Evolutionary conservation across 2,888 invertebrate species (phyloP), one percentile per base, ranked within the genome.

Genomic region (Phlogophora meticulosa): DNA sequence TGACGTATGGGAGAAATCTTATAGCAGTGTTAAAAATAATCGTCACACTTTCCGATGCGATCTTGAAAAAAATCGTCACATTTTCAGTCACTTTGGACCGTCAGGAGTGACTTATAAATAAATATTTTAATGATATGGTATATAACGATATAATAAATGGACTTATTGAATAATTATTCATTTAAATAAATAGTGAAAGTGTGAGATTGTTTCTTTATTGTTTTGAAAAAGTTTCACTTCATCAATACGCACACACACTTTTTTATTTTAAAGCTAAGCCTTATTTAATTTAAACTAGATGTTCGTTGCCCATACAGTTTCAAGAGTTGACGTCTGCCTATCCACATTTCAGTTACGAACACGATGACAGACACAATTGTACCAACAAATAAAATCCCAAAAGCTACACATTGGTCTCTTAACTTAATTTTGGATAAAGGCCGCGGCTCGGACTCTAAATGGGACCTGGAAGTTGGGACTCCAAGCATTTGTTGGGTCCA

Each of bases 401-500:
- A 91, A 0, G 89, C 80, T 1, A 88, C 75, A 0, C 87, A 74
- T 32, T 87, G 67, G 28, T 90, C 83, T 7, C 9, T 10, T 48
- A 91, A 24, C 0, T 48, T 66, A 13, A 88, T 80, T 40, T 78
- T 78, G 1, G 65, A 42, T 45, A 78, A 83, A 0, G 85, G 83
- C 0, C 92, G 80, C 0, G 88, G 82, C 48, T 85, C 82, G 0
- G 83, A 76, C 0, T 57, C 72, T 1, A 58, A 55, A 13, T 69
- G 75, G 0, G 80, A 65, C 20, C 72, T 58, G 0, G 53, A 28
- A n/a, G 80, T 77, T 1, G 81, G 66, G 1, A 88, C 60, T 1
- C 78, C 78, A 4, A 88, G 76, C 13, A 86, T 81, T 43, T 79
- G 76, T 17, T 82, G 78, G 0, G 91, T 90, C 91, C 90, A 91